These are phyloP conservation scores for Hetaerina titia DNA, from an alignment of 2,888 invertebrate species.

Conservation along the genomic window DNA sequence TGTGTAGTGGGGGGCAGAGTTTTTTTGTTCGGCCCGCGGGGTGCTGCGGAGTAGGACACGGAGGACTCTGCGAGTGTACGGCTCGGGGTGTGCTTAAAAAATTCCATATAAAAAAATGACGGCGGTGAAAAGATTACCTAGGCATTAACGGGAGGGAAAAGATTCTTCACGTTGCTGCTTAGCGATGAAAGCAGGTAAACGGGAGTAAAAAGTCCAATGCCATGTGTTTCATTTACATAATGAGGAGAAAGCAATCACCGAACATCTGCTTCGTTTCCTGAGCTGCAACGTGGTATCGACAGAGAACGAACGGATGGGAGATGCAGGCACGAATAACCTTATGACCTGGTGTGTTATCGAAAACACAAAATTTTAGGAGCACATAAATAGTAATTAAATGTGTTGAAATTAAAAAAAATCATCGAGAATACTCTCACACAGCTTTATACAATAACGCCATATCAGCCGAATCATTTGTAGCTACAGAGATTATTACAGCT, in stretches of 20 bases:
- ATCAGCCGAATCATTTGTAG: no score
- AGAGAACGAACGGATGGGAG: not conserved
- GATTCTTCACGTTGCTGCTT: not conserved
- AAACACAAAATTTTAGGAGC: no score
- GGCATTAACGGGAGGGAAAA: not conserved
- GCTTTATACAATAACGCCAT: no score
- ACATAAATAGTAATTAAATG: no score
- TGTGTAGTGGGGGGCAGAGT: not conserved
- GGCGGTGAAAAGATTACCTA: not conserved
- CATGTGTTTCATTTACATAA: not conserved
- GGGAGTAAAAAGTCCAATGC: not conserved
- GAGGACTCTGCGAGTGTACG: not conserved
- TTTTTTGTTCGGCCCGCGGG: slow-evolving; percentile 36
- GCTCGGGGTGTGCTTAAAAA: not conserved
- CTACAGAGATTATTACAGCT: no score
- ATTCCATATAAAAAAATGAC: slow-evolving; percentile 28
- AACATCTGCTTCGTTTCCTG: slow-evolving; percentile 9
- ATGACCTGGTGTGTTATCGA: no score
- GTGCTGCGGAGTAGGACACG: not conserved
- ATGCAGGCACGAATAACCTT: no score
- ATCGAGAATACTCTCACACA: no score
- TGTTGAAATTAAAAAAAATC: no score
- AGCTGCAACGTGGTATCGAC: not conserved
- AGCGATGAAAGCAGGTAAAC: slow-evolving; percentile 24
- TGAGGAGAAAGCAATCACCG: not conserved